These are phyloP conservation scores for Alethe diademata DNA, from an alignment of 2,113 vertebrate genomes.

Conservation along the genomic window DNA sequence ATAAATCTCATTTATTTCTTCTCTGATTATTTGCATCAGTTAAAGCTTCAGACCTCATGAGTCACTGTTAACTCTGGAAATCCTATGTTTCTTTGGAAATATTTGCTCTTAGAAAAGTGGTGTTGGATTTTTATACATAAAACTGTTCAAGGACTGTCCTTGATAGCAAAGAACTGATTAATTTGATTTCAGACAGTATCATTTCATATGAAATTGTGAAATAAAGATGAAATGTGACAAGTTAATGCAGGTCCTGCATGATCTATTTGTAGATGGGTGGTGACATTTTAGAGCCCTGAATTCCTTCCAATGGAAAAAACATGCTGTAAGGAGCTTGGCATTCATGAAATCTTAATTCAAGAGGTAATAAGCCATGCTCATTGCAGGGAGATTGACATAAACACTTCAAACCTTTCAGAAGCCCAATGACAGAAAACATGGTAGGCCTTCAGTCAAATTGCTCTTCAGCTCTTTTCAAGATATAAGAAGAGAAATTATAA, in stretches of 20 bases:
- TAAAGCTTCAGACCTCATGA: not conserved
- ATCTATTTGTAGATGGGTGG: slow-evolving; percentile 46
- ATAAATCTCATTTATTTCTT: not conserved
- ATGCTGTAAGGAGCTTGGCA: not conserved
- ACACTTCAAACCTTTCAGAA: slow-evolving; percentile 40
- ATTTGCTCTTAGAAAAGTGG: not conserved
- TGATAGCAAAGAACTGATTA: not conserved
- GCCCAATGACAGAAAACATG: not conserved
- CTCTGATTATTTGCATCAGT: not conserved
- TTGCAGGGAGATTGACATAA: not conserved
- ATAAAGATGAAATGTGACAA: not conserved
- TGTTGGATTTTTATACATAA: not conserved
- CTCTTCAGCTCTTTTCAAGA: not conserved
- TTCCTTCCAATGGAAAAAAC: slow-evolving; percentile 55
- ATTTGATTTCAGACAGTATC: not conserved
- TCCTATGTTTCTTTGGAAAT: not conserved
- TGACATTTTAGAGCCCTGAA: slow-evolving; percentile 43
- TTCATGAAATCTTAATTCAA: slow-evolving; percentile 27
- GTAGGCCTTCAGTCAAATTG: not conserved
- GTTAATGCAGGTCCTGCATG: not conserved
- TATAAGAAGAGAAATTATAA: not conserved
- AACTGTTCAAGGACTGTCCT: not conserved
- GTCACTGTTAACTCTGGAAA: not conserved
- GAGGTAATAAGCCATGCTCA: not conserved
- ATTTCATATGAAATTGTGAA: not conserved